phyloP scores from a whole-genome alignment of 2,888 invertebrate genomes.

The Drosophila fungiperda region DNA sequence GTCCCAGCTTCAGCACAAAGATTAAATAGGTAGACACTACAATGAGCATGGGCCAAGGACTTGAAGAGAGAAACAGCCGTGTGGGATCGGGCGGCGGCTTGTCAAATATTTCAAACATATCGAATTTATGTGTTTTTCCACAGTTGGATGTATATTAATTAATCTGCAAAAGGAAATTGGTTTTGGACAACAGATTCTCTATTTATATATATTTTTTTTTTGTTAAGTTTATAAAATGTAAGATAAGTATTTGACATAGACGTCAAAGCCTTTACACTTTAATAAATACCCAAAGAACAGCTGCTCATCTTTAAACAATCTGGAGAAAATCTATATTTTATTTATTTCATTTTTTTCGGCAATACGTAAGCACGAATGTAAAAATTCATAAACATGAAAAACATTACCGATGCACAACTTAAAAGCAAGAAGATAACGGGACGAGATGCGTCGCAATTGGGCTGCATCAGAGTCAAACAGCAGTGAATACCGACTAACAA shows the following conservation, averaged over 20 bases:
- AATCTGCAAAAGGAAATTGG: not conserved
- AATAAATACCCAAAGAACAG: too few relatives aligned
- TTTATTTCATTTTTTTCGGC: not conserved
- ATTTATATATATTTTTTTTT: not conserved
- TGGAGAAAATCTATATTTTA: not conserved
- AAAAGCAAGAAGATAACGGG: slow-evolving; percentile 9
- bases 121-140: not conserved
- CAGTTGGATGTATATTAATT: not conserved
- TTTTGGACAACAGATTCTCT: too few relatives aligned
- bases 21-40: slow-evolving; percentile 40
- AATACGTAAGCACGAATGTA: slow-evolving; percentile 38
- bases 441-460: slow-evolving; percentile 26
- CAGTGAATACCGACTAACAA: slow-evolving; percentile 32
- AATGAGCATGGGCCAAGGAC: slow-evolving; percentile 40
- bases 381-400: slow-evolving; percentile 55
- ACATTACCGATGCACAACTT: slow-evolving; percentile 31
- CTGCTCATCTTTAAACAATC: too few relatives aligned
- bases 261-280: too few relatives aligned
- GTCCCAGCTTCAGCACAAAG: slow-evolving; percentile 54
- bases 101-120: slow-evolving; percentile 39
- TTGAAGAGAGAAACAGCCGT: slow-evolving; percentile 28
- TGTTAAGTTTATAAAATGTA: not conserved
- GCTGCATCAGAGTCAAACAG: slow-evolving; percentile 34
- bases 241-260: not conserved
- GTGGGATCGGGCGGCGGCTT: slow-evolving; percentile 38